Conservation (phyloP, 2,113 vertebrate genomes). For the Synchiropus splendidus region DNA sequence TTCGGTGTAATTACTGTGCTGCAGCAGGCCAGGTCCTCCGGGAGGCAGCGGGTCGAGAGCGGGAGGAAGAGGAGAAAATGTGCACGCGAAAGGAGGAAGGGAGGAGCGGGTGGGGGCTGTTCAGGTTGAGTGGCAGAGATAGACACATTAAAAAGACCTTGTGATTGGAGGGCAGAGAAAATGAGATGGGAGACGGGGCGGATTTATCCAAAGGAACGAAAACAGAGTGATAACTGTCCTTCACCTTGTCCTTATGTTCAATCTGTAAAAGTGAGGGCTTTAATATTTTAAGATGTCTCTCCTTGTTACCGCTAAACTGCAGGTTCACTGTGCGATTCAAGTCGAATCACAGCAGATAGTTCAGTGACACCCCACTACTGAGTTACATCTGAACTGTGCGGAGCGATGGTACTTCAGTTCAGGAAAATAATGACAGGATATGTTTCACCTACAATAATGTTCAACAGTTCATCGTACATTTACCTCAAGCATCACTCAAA, state of each 20-base stretch:
- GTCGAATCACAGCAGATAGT: no score
- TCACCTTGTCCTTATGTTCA: slow-evolving; percentile 41
- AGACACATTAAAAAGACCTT: slow-evolving; percentile 24
- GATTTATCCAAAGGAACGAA: slow-evolving; percentile 36
- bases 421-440: no score
- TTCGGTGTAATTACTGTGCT: slow-evolving; percentile 67
- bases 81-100: slow-evolving; percentile 18
- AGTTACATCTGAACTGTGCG: no score
- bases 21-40: slow-evolving; percentile 47
- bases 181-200: slow-evolving; percentile 33
- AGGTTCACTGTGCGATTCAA: no score
- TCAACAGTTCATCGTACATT: no score
- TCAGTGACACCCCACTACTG: no score
- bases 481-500: no score
- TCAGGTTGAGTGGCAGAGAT: slow-evolving; percentile 26
- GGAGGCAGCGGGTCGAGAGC: slow-evolving; percentile 20
- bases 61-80: slow-evolving; percentile 1
- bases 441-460: no score
- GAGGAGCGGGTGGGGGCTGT: slow-evolving; percentile 15
- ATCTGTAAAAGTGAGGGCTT: slow-evolving; percentile 1
- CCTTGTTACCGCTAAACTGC: not conserved
- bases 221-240: slow-evolving; percentile 31
- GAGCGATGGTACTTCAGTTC: no score
- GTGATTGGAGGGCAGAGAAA: slow-evolving; percentile 21
- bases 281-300: no score